Evolutionary conservation across 2,888 invertebrate genomes (phyloP), one percentile per base, ranked within the genome.

Genomic region (Ditylenchus weischeri): DNA sequence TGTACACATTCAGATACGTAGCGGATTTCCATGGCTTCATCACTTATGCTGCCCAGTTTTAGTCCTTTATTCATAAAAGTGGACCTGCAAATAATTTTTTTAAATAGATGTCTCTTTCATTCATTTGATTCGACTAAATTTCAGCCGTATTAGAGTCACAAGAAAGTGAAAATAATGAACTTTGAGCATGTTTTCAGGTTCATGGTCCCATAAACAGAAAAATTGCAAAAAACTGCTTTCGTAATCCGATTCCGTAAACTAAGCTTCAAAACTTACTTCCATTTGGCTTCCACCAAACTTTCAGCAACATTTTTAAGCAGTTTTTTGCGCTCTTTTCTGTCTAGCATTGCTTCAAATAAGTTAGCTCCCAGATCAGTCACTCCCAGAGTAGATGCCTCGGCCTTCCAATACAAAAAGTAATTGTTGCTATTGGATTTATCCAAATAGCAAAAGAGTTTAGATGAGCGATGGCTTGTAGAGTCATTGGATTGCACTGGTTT

Each of bases 261-360:
- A 43, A 43, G 15, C 11, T 2, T 15, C 3, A 43, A 43, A 13
- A 6, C 68, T n/a, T 13, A 74, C 76, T 66, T 73, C 76, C 76
- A 76, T 65, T 70, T 72, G 19, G 68, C 70, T 29, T 76, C 76
- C 21, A 76, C 54, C 49, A 76, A 57, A 11, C 71, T 64, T 36
- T 71, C 69, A 50, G 73, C 69, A 29, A 71, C 64, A 64, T 75
- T 75, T 19, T 58, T 62, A 4, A 65, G 50, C 49, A 65, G 10
- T 19, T 51, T 60, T 36, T 65, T 51, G 2, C 65, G 65, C 21
- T 62, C 65, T 29, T 43, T 64, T 18, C 60, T 43, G 7, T 65
- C 60, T 11, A 65, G 23, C 10, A 13, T n/a, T 2, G 51, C 51
- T 36, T 49, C 49, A 36, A 51, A 63, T 18, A 63, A 11, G 18